Base-by-base conservation (phyloP, 2,888 invertebrate genomes). In the Sarcophaga rosellei region DNA sequence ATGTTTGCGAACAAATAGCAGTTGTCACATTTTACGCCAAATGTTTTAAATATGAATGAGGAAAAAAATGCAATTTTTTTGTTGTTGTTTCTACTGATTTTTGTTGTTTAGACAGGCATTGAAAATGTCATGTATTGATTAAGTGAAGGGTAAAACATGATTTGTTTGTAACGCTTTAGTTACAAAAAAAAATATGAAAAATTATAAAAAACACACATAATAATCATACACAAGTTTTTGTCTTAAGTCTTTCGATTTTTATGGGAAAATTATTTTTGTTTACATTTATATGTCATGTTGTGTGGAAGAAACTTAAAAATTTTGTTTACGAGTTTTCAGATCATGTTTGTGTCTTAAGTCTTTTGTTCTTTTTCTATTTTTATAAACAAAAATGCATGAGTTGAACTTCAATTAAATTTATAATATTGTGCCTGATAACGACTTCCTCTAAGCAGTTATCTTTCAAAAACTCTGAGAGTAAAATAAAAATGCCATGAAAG, bases 91-190 rank as follows among this genome's bases (percentile, higher is more conserved):
- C 57, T 75, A 17, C 53, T 53, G 53, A 53, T 35, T 70, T 44
- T 68, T 63, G n/a, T 57, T 57, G 17, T n/a, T 35, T 35, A 66
- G 66, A 47, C 77, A 82, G 74, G 59, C 81, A 70, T 82, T 82
- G 76, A 73, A 83, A 83, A 83, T 69, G 78, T 63, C 57, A 59
- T 79, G 74, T 72, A 80, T 86, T 81, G 84, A 81, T 81, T 86
- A 86, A 86, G 86, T 86, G 86, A 86, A 84, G 84, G 86, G 81
- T 86, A 84, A 84, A 75, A 84, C 66, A 84, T 84, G 79, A 82
- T 76, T 62, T 65, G 79, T 77, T 59, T 74, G 74, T 82, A 62
- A 70, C 47, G 65, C 44, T 81, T 35, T 59, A 25, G 21, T 81
- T 62, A 59, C 2, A 53, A 15, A 53, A 53, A 12, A 17, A 53